Evolutionary conservation across 2,113 vertebrate genomes (phyloP).

Genomic region (Lynx canadensis): DNA sequence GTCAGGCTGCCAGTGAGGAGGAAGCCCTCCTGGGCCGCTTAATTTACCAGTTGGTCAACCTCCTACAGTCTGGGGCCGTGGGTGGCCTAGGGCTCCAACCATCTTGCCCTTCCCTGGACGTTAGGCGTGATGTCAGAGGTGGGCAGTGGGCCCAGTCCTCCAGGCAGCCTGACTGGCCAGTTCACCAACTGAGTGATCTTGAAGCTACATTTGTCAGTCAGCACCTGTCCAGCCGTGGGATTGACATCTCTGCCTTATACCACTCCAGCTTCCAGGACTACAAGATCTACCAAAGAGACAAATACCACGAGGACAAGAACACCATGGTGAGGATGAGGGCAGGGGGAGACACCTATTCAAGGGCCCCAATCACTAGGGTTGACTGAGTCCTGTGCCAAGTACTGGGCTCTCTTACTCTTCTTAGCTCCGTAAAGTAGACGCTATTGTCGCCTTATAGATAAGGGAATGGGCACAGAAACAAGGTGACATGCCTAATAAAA

Average conservation of each 20-base stretch:
- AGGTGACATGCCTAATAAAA: not conserved
- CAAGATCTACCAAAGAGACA: conserved; percentile 87
- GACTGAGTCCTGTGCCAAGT: not conserved
- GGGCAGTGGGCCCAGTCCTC: not conserved
- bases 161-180: not conserved
- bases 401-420: not conserved
- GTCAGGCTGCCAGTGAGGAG: conserved; percentile 87
- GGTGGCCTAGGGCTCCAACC: not conserved
- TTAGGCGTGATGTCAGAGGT: not conserved
- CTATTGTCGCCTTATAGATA: not conserved
- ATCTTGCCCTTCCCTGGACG: conserved; percentile 44
- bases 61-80: conserved; percentile 65
- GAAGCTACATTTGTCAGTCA: conserved; percentile 50
- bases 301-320: conserved; percentile 89
- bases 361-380: not conserved
- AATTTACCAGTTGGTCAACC: conserved; percentile 85
- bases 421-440: rapidly evolving
- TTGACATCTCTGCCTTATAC: conserved; percentile 81
- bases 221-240: conserved; percentile 91
- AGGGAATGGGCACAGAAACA: not conserved
- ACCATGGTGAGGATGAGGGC: conserved; percentile 87
- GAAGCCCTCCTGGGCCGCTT: conserved; percentile 90
- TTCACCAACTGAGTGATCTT: not conserved
- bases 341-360: rapidly evolving
- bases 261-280: conserved; percentile 88